Evolutionary conservation across 2,113 vertebrate species (phyloP), one percentile per base, ranked within the genome.

Genomic region (Archilochus colubris): DNA sequence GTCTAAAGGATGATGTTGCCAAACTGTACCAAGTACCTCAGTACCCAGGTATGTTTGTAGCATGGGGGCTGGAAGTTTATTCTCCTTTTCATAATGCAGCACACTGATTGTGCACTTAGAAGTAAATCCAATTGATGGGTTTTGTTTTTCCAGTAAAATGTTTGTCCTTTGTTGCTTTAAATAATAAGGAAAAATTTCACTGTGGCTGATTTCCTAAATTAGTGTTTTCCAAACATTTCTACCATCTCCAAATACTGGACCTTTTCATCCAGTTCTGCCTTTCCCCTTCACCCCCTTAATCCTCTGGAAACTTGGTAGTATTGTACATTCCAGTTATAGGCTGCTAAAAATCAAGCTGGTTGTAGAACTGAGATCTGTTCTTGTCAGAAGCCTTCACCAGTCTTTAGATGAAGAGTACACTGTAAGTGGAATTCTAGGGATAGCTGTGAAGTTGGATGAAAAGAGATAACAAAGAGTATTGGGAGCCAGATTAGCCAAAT

Each of bases 61-160:
- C 25, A 53, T 16, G 53, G 48, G 94, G 87, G 75, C 62, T 78
- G 64, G 75, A 79, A 86, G 59, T 51, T 36, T 75, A 54, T 61
- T 74, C 24, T 22, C 22, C 95, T 78, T 96, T 78, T 82, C 22
- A 40, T 51, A 48, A 20, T 91, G 69, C 78, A 54, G 87, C 25
- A 63, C 73, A 25, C 77, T 81, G 94, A 74, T 76, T 93, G 74
- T 48, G 88, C 73, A 91, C 40, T 95, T 95, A 82, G 89, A 91
- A 93, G 86, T 5, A 53, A 72, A 12, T 22, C 31, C 8, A 20
- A 10, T 18, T 25, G 28, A 19, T 53, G 25, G 25, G 9, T 33
- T 27, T 53, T 48, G 48, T 28, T 64, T 58, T 84, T 72, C 7
- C 25, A 72, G 25, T 18, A 58, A 36, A 36, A 16, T 25, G 58